Conservation (phyloP, 2,888 invertebrate species). For the Hemaris fuciformis region DNA sequence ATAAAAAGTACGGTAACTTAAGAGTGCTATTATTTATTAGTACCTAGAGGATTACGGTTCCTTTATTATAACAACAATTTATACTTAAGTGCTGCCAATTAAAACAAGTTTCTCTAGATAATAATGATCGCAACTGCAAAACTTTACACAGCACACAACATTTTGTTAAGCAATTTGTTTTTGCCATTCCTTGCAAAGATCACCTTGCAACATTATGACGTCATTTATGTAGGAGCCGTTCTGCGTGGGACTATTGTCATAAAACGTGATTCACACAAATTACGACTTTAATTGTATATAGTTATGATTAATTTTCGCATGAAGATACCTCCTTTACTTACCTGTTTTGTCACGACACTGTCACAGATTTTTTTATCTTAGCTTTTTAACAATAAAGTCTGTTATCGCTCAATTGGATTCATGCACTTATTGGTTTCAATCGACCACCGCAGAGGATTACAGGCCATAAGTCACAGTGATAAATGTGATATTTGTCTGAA, state of each 20-base stretch:
- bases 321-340: neutral
- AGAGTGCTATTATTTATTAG: no score
- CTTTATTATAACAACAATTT: no score
- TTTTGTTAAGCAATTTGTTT: neutral
- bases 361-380: neutral
- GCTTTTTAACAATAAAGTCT: neutral
- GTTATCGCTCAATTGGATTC: neutral
- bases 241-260: neutral
- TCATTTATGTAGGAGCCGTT: conserved; percentile 5
- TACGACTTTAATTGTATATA: neutral
- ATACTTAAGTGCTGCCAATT: no score
- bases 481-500: neutral
- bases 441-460: neutral
- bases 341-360: neutral
- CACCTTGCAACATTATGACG: conserved; percentile 8
- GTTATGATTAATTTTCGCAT: neutral
- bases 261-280: neutral
- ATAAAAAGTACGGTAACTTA: no score
- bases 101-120: neutral
- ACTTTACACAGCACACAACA: neutral
- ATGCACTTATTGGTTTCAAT: neutral
- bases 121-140: no score
- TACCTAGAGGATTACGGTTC: no score
- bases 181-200: conserved; percentile 6
- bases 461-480: neutral